These are phyloP conservation scores for Phacellophora camtschatica DNA, from an alignment of 30 jellyfish, hydroid and myxozoan genomes.

Conservation along the genomic window DNA sequence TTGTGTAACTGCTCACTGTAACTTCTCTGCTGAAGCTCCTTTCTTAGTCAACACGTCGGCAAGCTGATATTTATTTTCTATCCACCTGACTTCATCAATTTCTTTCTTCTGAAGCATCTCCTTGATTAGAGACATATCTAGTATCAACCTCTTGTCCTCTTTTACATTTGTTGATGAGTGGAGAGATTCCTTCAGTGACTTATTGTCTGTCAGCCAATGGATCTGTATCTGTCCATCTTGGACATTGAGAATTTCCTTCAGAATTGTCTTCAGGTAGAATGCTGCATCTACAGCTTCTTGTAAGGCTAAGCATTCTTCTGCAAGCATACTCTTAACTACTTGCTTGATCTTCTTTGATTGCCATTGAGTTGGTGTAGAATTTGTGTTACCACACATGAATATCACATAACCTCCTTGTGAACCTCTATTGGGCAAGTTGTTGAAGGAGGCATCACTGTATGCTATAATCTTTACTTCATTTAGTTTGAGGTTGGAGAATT, in stretches of 20 bases:
- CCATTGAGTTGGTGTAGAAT: background rate
- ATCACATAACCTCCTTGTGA: background rate
- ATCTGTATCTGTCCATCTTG: too few species aligned
- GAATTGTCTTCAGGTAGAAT: too few species aligned
- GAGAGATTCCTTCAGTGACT: background rate
- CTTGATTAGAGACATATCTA: background rate
- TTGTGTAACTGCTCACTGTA: too few species aligned
- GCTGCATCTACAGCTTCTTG: background rate
- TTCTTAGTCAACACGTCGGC: slow-evolving; percentile 11
- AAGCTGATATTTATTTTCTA: background rate
- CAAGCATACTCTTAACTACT: background rate
- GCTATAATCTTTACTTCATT: background rate
- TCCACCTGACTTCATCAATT: background rate
- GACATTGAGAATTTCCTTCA: too few species aligned
- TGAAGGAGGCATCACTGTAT: slow-evolving; percentile 1
- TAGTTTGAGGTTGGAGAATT: too few species aligned
- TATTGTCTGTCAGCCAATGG: background rate
- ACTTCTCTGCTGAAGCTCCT: background rate
- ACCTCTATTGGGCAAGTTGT: background rate
- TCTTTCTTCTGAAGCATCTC: background rate
- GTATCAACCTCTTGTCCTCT: slow-evolving; percentile 27
- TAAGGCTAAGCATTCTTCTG: slow-evolving; percentile 1
- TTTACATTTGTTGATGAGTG: slow-evolving; percentile 33
- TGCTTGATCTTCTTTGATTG: background rate
- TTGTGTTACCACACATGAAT: background rate